A percentile compares a stretch with the other conserved stretches of the same genome.
phyloP scores from a whole-genome alignment of 2,888 invertebrate genomes.

The Tetramorium bicarinatum region DNA sequence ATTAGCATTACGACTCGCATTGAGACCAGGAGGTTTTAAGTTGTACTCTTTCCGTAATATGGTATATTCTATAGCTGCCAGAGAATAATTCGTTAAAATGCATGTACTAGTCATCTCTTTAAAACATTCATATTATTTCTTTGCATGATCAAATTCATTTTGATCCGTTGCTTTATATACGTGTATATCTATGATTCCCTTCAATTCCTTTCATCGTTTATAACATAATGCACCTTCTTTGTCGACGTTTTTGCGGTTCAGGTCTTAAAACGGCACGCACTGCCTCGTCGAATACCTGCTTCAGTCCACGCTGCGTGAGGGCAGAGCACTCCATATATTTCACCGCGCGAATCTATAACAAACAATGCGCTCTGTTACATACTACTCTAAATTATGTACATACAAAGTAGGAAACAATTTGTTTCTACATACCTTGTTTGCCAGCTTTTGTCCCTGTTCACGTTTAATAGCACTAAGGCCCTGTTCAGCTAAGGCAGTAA shows the following conservation, averaged over 20 bases:
- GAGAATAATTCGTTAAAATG: slow-evolving; percentile 71
- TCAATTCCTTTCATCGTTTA: slow-evolving; percentile 86
- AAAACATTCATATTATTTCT: slow-evolving; percentile 66
- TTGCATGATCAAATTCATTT: slow-evolving; percentile 65
- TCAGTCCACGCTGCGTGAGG: slow-evolving; percentile 98
- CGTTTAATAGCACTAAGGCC: slow-evolving; percentile 98
- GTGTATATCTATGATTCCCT: slow-evolving; percentile 72
- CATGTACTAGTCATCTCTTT: slow-evolving; percentile 64
- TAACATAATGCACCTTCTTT: slow-evolving; percentile 95
- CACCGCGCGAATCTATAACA: slow-evolving; percentile 94
- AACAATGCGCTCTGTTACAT: background rate
- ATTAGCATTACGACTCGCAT: slow-evolving; percentile 64
- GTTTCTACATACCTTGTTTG: slow-evolving; percentile 91
- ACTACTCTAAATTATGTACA: background rate
- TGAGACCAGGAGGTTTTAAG: slow-evolving; percentile 70
- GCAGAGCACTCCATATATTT: slow-evolving; percentile 99
- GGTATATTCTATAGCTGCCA: slow-evolving; percentile 77
- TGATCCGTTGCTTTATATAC: slow-evolving; percentile 70
- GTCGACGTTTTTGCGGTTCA: slow-evolving; percentile 97
- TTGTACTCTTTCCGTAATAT: slow-evolving; percentile 78
- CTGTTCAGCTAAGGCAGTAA: slow-evolving; percentile 96
- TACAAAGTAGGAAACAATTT: background rate
- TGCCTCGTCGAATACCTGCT: slow-evolving; percentile 99
- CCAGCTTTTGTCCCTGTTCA: slow-evolving; percentile 99
- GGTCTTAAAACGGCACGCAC: slow-evolving; percentile 99